Percentiles rank a stretch among this genome's conserved stretches.
Conservation (phyloP, 2,113 vertebrate genomes). For the Mirza zaza region DNA sequence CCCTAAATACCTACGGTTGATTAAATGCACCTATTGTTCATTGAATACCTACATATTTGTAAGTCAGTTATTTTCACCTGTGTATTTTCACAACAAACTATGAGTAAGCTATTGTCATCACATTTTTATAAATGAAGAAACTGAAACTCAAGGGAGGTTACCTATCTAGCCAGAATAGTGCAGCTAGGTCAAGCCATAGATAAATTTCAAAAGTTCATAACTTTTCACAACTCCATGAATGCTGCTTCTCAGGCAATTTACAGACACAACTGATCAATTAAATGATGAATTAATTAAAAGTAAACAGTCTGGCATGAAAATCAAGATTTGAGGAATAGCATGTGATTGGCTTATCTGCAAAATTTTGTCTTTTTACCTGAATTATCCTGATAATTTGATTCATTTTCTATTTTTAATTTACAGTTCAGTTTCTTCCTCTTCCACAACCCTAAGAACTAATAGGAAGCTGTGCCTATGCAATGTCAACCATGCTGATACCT, state of each 20-base stretch:
- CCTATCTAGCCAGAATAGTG: neutral
- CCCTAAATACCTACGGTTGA: neutral
- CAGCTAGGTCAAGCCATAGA: neutral
- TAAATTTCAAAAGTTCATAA: neutral
- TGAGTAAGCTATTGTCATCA: neutral
- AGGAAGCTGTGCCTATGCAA: neutral
- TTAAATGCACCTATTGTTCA: neutral
- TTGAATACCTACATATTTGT: neutral
- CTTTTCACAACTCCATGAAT: neutral
- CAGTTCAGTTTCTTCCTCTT: neutral
- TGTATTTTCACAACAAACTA: neutral
- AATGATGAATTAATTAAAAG: conserved; percentile 10
- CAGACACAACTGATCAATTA: neutral
- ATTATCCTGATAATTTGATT: conserved; percentile 12
- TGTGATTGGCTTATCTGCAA: neutral
- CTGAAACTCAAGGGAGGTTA: neutral
- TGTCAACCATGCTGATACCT: neutral
- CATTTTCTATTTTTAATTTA: conserved; percentile 24
- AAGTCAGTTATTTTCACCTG: neutral
- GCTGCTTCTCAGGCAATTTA: neutral
- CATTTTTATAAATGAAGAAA: conserved; percentile 36
- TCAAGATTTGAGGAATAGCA: neutral
- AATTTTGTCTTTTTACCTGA: conserved; percentile 26
- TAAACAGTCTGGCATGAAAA: neutral
- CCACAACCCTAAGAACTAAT: neutral